phyloP scores from a whole-genome alignment of 1,140 invertebrate species.

The Pachypsylla venusta region DNA sequence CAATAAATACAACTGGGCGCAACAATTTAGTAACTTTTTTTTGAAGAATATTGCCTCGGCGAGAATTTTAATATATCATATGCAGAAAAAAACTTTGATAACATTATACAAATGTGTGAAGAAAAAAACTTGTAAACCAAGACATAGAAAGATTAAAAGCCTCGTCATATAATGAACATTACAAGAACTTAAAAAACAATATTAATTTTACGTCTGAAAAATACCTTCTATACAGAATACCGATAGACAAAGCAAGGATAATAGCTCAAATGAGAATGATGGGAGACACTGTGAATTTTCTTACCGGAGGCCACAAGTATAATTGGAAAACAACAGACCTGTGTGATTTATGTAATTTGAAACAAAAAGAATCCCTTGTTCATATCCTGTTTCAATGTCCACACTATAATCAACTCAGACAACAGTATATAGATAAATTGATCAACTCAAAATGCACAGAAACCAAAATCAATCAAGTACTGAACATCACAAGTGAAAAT shows the following conservation, averaged over 20 bases:
- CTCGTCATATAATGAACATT: not conserved
- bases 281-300: not conserved
- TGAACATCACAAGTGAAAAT: not conserved
- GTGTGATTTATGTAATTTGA: too few species aligned
- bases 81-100: not conserved
- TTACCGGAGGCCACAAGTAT: too few species aligned
- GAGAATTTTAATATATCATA: not conserved
- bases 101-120: not conserved
- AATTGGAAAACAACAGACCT: not conserved
- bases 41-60: not conserved
- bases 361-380: not conserved
- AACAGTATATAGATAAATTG: not conserved
- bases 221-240: not conserved
- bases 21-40: not conserved
- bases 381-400: not conserved
- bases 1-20: not conserved
- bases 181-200: not conserved
- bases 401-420: not conserved
- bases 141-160: not conserved
- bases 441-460: not conserved
- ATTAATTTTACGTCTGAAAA: not conserved
- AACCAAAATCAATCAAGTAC: not conserved
- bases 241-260: not conserved
- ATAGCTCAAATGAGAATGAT: not conserved
- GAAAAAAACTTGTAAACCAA: not conserved